Conservation (phyloP, 1,140 invertebrate genomes). For the Sinonovacula constricta region DNA sequence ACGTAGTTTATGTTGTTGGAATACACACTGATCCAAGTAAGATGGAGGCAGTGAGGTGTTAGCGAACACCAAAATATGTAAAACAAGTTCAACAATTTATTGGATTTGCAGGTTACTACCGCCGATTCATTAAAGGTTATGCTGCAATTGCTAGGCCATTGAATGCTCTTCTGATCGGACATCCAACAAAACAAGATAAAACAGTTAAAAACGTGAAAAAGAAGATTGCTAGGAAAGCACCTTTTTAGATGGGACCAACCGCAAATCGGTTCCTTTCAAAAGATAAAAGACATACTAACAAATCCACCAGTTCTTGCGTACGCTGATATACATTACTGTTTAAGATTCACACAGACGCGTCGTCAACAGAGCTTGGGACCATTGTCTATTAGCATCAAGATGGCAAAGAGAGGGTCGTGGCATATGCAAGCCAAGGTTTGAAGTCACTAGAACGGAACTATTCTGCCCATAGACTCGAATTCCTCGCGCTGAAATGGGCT, state of each 20-base stretch:
- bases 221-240: background rate
- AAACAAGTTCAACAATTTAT: slow-evolving; percentile 64
- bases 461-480: slow-evolving; percentile 37
- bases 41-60: slow-evolving; percentile 12
- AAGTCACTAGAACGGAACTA: slow-evolving; percentile 38
- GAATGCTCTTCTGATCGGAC: slow-evolving; percentile 49
- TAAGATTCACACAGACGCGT: slow-evolving; percentile 60
- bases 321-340: slow-evolving; percentile 49
- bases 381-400: slow-evolving; percentile 63
- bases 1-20: slow-evolving; percentile 16
- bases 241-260: slow-evolving; percentile 39
- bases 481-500: too few species aligned
- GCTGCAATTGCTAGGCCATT: slow-evolving; percentile 59
- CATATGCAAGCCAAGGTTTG: slow-evolving; percentile 54
- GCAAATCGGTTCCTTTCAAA: slow-evolving; percentile 54
- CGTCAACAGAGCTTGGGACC: slow-evolving; percentile 56
- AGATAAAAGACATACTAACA: slow-evolving; percentile 45
- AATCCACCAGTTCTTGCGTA: slow-evolving; percentile 53
- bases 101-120: slow-evolving; percentile 78
- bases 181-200: slow-evolving; percentile 10
- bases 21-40: slow-evolving; percentile 13
- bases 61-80: background rate
- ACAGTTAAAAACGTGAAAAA: background rate
- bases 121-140: slow-evolving; percentile 73
- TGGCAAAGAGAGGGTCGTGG: slow-evolving; percentile 53